Percentiles rank a stretch among this genome's conserved stretches.
These are phyloP conservation scores for Nemoura dubitans DNA, from an alignment of 2,888 invertebrate genomes.

Conservation along the genomic window DNA sequence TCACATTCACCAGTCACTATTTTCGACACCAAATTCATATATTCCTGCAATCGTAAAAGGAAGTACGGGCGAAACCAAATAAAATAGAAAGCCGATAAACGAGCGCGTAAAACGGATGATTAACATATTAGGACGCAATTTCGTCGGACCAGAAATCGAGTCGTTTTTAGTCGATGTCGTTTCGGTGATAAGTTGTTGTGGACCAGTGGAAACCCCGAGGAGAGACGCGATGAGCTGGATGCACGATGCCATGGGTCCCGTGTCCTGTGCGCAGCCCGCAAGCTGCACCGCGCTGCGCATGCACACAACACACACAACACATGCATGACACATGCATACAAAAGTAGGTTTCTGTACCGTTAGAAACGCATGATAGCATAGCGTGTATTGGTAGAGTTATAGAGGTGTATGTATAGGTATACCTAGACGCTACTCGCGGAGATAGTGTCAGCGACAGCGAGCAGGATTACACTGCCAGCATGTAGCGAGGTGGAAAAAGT, in stretches of 20 bases:
- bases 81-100: not conserved
- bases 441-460: not conserved
- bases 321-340: conserved; percentile 21
- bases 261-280: not conserved
- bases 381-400: not conserved
- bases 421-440: not conserved
- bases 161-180: not conserved
- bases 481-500: not conserved
- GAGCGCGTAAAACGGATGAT: not conserved
- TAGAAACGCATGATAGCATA: conserved; percentile 17
- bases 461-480: no score
- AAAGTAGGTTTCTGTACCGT: conserved; percentile 35
- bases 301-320: not conserved
- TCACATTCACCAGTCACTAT: not conserved
- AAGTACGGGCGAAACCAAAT: not conserved
- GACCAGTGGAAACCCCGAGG: not conserved
- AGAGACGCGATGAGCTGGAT: not conserved
- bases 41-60: not conserved
- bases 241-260: not conserved
- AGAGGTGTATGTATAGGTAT: no score
- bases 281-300: not conserved
- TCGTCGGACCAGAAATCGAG: not conserved
- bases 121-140: not conserved
- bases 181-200: not conserved
- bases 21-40: not conserved